phyloP scores from a whole-genome alignment of 2,797 vertebrate genomes.

The Amniataba percoides region DNA sequence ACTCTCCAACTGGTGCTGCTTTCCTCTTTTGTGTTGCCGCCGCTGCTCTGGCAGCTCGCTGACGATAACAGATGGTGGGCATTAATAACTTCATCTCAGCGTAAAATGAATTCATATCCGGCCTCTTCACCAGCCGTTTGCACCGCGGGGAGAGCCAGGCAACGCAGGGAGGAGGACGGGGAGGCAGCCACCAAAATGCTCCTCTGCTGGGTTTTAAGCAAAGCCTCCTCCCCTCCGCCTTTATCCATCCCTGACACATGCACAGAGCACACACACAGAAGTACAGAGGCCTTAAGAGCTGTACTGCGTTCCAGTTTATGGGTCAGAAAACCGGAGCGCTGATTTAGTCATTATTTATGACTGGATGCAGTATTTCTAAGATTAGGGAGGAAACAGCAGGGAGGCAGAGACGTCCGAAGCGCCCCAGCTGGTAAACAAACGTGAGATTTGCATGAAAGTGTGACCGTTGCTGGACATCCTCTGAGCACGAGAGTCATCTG shows the following conservation, averaged over 20 bases:
- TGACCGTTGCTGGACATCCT: neutral
- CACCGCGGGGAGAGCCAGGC: conserved; percentile 40
- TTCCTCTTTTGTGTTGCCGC: conserved; percentile 57
- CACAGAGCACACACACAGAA: conserved; percentile 40
- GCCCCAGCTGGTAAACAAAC: conserved; percentile 19
- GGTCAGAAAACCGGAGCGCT: conserved; percentile 68
- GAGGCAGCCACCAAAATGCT: conserved; percentile 40
- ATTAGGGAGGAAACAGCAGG: conserved; percentile 49
- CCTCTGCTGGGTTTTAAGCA: conserved; percentile 55
- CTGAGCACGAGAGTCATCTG: neutral
- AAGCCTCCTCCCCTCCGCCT: conserved; percentile 22
- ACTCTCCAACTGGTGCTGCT: conserved; percentile 51
- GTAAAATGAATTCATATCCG: conserved; percentile 82
- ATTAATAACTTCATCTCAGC: conserved; percentile 82
- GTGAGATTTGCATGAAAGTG: conserved; percentile 14
- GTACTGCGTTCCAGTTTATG: conserved; percentile 61
- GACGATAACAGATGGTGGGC: conserved; percentile 81
- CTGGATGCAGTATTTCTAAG: conserved; percentile 49
- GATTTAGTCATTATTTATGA: conserved; percentile 82
- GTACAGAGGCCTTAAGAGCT: conserved; percentile 44
- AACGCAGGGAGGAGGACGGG: conserved; percentile 3
- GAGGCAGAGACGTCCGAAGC: conserved; percentile 28
- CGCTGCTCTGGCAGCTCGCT: conserved; percentile 72
- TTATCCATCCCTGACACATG: conserved; percentile 55
- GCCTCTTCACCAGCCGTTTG: conserved; percentile 71